Evolutionary conservation across 2,113 vertebrate species (phyloP).

Genomic region (Epinephelus moara): DNA sequence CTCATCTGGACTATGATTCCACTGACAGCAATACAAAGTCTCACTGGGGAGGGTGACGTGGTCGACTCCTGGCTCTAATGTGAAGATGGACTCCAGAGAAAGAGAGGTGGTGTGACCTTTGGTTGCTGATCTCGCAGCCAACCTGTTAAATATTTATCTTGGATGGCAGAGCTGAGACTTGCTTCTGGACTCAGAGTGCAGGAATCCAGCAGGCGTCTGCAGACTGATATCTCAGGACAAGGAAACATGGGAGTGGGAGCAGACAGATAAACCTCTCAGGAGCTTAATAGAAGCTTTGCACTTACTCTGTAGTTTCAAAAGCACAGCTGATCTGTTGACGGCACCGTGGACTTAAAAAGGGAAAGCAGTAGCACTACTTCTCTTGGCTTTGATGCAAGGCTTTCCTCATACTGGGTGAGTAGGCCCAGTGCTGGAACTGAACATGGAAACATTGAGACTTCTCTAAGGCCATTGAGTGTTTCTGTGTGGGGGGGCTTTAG

Average conservation of each 20-base stretch:
- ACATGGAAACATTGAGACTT: constrained; percentile 72
- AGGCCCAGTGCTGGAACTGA: constrained; percentile 55
- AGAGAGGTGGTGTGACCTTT: constrained; percentile 69
- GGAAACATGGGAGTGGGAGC: constrained; percentile 32
- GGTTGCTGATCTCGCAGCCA: constrained; percentile 67
- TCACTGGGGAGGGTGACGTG: background rate
- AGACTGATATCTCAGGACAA: constrained; percentile 11
- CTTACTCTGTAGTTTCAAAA: constrained; percentile 3
- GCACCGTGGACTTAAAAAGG: constrained; percentile 12
- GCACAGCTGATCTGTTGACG: constrained; percentile 3
- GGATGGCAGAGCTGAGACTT: constrained; percentile 54
- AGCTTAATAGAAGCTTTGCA: constrained; percentile 6
- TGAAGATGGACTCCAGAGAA: constrained; percentile 29
- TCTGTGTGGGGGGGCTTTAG: constrained; percentile 8
- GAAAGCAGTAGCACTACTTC: background rate
- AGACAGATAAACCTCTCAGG: constrained; percentile 33
- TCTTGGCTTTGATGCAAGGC: constrained; percentile 14
- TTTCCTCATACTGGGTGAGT: constrained; percentile 22
- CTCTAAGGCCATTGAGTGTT: background rate
- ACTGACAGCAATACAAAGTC: background rate
- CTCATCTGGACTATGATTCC: background rate
- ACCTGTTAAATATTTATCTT: constrained; percentile 83
- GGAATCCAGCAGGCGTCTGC: constrained; percentile 43
- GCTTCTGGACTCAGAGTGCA: constrained; percentile 25
- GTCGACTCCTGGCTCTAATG: background rate